These are phyloP conservation scores for Ochropleura plecta DNA, from an alignment of 2,888 invertebrate genomes.

Conservation along the genomic window DNA sequence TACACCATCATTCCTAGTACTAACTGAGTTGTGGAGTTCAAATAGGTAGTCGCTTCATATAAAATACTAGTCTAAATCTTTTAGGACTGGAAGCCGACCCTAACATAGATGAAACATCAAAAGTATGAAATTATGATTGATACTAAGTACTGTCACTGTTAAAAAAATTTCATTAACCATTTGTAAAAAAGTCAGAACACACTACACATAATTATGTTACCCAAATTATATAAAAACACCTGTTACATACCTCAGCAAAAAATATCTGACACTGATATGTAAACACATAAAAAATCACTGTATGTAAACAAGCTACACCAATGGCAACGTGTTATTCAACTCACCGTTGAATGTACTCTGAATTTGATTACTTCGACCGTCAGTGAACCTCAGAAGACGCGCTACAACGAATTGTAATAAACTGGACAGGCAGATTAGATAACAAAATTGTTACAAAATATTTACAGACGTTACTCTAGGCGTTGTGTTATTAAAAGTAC, in stretches of 20 bases:
- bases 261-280: not conserved
- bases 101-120: not conserved
- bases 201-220: no score
- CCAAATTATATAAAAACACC: not conserved
- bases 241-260: not conserved
- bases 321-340: constrained; percentile 4
- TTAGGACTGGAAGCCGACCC: no score
- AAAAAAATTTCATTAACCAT: not conserved
- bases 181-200: not conserved
- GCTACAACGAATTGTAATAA: not conserved
- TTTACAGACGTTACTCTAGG: not conserved
- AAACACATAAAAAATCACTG: constrained; percentile 11
- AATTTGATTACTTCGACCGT: not conserved
- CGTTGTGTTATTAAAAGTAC: not conserved
- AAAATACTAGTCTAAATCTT: no score
- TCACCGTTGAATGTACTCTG: constrained; percentile 11
- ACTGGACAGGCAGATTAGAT: not conserved
- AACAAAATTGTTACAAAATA: not conserved
- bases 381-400: not conserved
- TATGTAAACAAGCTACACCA: not conserved
- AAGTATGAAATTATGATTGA: not conserved
- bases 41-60: no score
- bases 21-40: no score
- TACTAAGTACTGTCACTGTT: not conserved
- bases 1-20: no score